Base-by-base conservation (phyloP, 2,888 invertebrate species). In the Apantesis nais region DNA sequence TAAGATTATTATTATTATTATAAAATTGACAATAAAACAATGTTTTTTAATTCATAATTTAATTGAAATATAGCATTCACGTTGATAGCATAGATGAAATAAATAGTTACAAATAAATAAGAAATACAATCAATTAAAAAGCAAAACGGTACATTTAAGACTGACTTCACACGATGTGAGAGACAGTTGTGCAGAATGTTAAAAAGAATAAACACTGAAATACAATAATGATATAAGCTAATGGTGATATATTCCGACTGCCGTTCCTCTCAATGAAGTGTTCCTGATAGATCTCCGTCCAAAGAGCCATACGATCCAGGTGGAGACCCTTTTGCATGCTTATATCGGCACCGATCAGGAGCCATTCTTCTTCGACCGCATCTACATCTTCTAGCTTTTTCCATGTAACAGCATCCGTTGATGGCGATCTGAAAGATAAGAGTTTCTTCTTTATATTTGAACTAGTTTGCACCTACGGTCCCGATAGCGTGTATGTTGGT, bases 241-340 rank as follows among this genome's bases (percentile, higher is more conserved):
- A 77, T 1, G 78, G 41, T 4, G 77, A 78, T 39, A 71, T 41
- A 9, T 62, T 66, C 9, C 48, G 65, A 25, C 67, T 76, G 8
- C 61, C 69, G 74, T 80, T 91, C 37, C 71, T 80, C 14, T 93
- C 93, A 58, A 93, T 80, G 74, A 88, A 93, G 80, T 92, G 81
- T 1, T 86, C 74, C n/a, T 85, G 67, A 79, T 93, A 93, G 25
- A 93, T 84, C 5, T 87, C 83, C 1, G 88, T 88, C 93, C 93
- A 93, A 8, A 92, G 78, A 7, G 74, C 71, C 68, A 92, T 76
- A 0, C 93, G 87, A 8, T 85, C 78, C 48, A 80, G 63, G 76
- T 93, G 90, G 14, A 91, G 58, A 2, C 92, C 92, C 14, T 66
- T 81, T 67, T 68, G 68, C 52, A 77, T 37, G 16, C 58, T 69